A percentile compares a stretch with the other conserved stretches of the same genome.
These are phyloP conservation scores for Thymelicus sylvestris DNA, from an alignment of 2,888 invertebrate species.

Conservation along the genomic window DNA sequence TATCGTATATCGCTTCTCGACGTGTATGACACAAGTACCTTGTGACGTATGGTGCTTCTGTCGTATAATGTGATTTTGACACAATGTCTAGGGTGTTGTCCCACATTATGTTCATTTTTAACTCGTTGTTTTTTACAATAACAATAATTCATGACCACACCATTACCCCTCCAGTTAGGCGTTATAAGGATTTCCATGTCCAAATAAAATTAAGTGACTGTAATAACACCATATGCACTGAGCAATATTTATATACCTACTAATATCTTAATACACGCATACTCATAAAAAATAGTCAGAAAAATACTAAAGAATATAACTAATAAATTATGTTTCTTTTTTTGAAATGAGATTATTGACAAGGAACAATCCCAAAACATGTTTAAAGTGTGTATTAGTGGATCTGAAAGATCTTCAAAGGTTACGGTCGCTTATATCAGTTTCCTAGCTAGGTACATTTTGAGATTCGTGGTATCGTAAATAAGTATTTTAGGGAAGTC, in stretches of 20 bases:
- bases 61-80: slow-evolving; percentile 43
- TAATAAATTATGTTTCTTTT: too few species aligned
- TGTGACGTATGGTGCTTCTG: slow-evolving; percentile 45
- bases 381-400: too few species aligned
- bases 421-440: too few species aligned
- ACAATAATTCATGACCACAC: not conserved
- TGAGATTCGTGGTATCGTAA: too few species aligned
- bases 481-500: too few species aligned
- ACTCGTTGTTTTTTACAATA: slow-evolving; percentile 38
- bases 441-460: too few species aligned
- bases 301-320: too few species aligned
- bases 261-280: too few species aligned
- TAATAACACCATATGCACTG: slow-evolving; percentile 1
- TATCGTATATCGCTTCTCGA: not conserved
- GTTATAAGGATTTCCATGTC: slow-evolving; percentile 3
- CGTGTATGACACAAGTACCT: slow-evolving; percentile 30
- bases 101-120: slow-evolving; percentile 43
- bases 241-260: not conserved
- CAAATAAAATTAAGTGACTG: slow-evolving; percentile 13
- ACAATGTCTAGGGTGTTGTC: slow-evolving; percentile 39
- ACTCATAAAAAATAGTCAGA: too few species aligned
- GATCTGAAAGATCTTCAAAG: too few species aligned
- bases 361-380: too few species aligned
- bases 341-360: too few species aligned
- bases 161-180: slow-evolving; percentile 11